phyloP scores from a whole-genome alignment of 2,113 vertebrate genomes.

The Gobiocypris rarus region DNA sequence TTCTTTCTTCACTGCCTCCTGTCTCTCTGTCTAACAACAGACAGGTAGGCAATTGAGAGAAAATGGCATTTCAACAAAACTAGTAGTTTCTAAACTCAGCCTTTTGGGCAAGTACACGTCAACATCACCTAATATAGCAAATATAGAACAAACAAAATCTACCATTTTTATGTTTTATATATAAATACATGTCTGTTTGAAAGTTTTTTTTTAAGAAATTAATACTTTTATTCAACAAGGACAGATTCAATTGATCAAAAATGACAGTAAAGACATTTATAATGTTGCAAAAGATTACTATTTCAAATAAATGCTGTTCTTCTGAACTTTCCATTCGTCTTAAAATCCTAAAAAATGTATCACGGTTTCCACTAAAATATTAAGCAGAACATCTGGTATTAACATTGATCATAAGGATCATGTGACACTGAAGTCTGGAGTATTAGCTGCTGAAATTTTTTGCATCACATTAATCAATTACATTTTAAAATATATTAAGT shows the following conservation, averaged over 20 bases:
- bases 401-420: neutral
- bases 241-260: too few species aligned
- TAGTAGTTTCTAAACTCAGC: neutral
- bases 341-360: too few species aligned
- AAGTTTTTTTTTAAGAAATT: neutral
- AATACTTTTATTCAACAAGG: too few species aligned
- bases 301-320: too few species aligned
- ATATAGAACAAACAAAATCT: too few species aligned
- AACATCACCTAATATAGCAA: neutral
- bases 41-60: slow-evolving; percentile 1
- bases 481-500: neutral
- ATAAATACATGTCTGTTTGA: neutral
- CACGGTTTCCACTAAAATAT: neutral
- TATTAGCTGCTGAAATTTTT: neutral
- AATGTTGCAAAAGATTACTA: too few species aligned
- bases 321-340: too few species aligned
- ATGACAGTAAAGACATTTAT: too few species aligned
- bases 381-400: neutral
- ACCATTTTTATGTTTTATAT: neutral
- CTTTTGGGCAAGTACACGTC: neutral
- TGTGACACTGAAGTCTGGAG: neutral
- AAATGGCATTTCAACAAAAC: slow-evolving; percentile 18
- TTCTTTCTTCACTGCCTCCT: slow-evolving; percentile 41
- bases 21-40: slow-evolving; percentile 32
- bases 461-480: neutral